Conservation (phyloP, 1,140 invertebrate genomes). For the Meteorus sp. region DNA sequence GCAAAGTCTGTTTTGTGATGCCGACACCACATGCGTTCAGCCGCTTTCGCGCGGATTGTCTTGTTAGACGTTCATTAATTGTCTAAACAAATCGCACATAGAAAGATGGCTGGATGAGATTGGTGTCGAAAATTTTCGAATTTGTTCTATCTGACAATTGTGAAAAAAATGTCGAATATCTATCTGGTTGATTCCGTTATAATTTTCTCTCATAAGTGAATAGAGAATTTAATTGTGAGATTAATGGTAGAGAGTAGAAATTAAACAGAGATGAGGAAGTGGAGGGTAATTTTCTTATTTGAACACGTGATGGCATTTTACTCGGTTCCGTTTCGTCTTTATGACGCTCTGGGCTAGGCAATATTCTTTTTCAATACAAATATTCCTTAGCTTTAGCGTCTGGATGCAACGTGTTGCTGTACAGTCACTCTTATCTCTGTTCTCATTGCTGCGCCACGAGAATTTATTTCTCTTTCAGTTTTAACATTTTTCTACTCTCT, state of each 20-base stretch:
- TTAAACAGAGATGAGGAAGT: too few relatives aligned
- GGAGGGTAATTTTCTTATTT: not conserved
- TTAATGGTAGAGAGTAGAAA: too few relatives aligned
- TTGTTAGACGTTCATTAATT: constrained; percentile 32
- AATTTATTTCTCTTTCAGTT: too few relatives aligned
- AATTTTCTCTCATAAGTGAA: too few relatives aligned
- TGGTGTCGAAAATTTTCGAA: too few relatives aligned
- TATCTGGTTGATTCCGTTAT: not conserved
- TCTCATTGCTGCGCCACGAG: constrained; percentile 23
- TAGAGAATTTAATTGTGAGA: too few relatives aligned
- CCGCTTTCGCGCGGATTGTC: constrained; percentile 19
- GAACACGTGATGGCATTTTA: constrained; percentile 8
- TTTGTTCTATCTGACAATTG: too few relatives aligned
- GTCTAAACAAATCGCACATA: constrained; percentile 30
- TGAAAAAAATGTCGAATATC: not conserved
- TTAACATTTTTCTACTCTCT: too few relatives aligned
- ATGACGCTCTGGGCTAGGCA: constrained; percentile 1
- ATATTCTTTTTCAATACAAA: constrained; percentile 30
- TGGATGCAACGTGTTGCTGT: constrained; percentile 19
- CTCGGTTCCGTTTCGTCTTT: constrained; percentile 7
- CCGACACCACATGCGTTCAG: constrained; percentile 34
- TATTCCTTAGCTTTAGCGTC: constrained; percentile 9
- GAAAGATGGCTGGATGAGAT: not conserved
- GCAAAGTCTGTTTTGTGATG: constrained; percentile 35
- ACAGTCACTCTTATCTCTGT: too few relatives aligned